Base-by-base conservation (phyloP, 2,113 vertebrate genomes). In the Myrmophylax atrothorax region DNA sequence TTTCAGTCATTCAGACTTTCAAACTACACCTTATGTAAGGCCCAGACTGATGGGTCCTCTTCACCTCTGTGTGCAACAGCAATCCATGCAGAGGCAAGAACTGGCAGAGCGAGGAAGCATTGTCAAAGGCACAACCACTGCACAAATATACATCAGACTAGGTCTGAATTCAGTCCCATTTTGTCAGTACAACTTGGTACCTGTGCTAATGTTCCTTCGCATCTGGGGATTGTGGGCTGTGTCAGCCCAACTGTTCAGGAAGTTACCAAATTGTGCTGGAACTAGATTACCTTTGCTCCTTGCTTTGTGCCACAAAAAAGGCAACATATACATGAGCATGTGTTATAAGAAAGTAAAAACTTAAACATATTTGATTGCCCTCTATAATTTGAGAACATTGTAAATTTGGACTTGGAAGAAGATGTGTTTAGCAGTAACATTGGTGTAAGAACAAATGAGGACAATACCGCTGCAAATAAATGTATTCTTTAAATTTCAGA, bases 31-130 rank as follows among this genome's bases (percentile, higher is more conserved):
- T 46, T 25, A 20, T 14, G 14, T 4, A 24, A 10, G 13, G 7
- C 12, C 23, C n/a, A 46, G 33, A 38, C 6, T 23, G 31, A 7
- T 1, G 3, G 7, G 20, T 55, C 25, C 4, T 55, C n/a, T 35
- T 62, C 1, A 3, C 14, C 2, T 3, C n/a, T 42, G 14, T 0
- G 0, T 37, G 9, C 16, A 35, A 38, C 8, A 75, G 19, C 14
- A 31, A 49, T 12, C 16, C 2, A 0, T 35, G 25, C 2, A 4
- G 25, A 49, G 10, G 7, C 18, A 55, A 76, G 63, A 76, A 23
- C 15, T n/a, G 37, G 2, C 23, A 58, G 23, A 28, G 10, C 35
- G 16, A 58, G 10, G 19, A 72, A 78, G 4, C 23, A 18, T 17
- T 44, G 37, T 29, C 26, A 50, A 72, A 75, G 8, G 28, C 31